Conservation (phyloP, 2,797 vertebrate species). For the Myotis pilosus region DNA sequence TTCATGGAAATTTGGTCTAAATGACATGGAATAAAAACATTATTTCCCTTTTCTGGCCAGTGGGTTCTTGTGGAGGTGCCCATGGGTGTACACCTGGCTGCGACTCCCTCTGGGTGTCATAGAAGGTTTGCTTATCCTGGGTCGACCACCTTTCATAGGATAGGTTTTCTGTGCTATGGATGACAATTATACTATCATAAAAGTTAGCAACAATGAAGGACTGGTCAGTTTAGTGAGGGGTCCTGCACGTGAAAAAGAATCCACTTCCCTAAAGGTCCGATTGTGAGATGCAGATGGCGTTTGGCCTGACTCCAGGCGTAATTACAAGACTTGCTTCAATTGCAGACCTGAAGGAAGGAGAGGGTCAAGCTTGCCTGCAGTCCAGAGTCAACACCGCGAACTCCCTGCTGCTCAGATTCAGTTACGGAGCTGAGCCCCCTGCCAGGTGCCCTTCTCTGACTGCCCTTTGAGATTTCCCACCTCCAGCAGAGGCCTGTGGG, state of each 20-base stretch:
- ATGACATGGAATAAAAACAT: background rate
- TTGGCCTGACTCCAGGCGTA: background rate
- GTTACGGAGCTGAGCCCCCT: background rate
- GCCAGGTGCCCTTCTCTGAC: background rate
- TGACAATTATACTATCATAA: background rate
- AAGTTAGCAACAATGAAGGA: background rate
- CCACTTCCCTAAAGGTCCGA: background rate
- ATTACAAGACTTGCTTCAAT: background rate
- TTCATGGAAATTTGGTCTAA: background rate
- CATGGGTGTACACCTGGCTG: background rate
- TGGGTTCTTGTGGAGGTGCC: background rate
- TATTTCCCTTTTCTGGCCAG: background rate
- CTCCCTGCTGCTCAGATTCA: conserved; percentile 20
- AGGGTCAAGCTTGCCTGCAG: background rate
- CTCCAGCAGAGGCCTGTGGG: background rate
- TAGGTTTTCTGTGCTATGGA: background rate
- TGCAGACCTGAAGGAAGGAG: background rate
- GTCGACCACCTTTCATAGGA: accelerated
- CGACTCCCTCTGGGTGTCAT: background rate
- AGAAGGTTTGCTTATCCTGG: background rate
- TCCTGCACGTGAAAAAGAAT: background rate
- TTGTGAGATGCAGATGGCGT: background rate
- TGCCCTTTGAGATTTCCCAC: background rate
- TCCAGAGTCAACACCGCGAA: background rate
- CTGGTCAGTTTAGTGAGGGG: background rate